phyloP scores from a whole-genome alignment of 2,888 invertebrate species.

The Margaritifera margaritifera region DNA sequence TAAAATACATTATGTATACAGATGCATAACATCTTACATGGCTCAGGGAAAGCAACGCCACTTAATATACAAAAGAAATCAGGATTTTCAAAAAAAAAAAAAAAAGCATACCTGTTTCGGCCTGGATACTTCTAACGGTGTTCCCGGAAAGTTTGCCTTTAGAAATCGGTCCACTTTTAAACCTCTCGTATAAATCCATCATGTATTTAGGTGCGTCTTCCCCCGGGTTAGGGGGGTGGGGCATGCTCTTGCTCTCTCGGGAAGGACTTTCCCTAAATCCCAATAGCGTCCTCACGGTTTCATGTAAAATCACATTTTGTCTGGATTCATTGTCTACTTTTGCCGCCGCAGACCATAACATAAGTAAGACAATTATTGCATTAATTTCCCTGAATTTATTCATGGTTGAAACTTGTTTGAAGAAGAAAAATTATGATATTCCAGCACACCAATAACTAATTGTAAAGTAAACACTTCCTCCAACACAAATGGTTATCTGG shows the following conservation, averaged over 20 bases:
- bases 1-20: too few species aligned
- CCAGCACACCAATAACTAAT: too few species aligned
- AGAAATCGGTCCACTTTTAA: slow-evolving; percentile 49
- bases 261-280: slow-evolving; percentile 39
- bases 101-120: slow-evolving; percentile 56
- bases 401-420: too few species aligned
- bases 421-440: too few species aligned
- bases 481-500: too few species aligned
- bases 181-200: slow-evolving; percentile 65
- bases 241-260: slow-evolving; percentile 23
- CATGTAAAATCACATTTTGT: slow-evolving; percentile 43
- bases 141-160: slow-evolving; percentile 49
- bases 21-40: too few species aligned
- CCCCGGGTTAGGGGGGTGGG: slow-evolving; percentile 33
- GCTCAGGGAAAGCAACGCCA: too few species aligned
- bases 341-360: slow-evolving; percentile 1
- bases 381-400: too few species aligned
- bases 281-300: slow-evolving; percentile 52
- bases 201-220: slow-evolving; percentile 60
- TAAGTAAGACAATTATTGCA: neutral
- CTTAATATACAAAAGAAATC: neutral
- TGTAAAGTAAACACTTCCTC: too few species aligned
- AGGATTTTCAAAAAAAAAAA: neutral
- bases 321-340: too few species aligned
- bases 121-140: slow-evolving; percentile 62